Conservation (phyloP, 2,888 invertebrate species). For the Dicycla oo region DNA sequence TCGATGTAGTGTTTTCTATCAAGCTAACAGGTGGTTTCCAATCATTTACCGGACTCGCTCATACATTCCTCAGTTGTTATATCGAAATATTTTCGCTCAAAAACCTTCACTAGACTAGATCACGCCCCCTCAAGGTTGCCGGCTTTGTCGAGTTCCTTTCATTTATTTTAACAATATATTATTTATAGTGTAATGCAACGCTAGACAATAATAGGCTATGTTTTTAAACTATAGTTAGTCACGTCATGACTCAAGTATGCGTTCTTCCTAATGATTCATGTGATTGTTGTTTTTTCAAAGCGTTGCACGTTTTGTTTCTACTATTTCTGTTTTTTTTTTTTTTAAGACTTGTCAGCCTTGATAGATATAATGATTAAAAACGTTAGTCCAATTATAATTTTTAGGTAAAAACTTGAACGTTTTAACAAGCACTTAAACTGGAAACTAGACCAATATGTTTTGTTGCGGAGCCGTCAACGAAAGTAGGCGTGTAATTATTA, state of each 20-base stretch:
- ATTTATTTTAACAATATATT: constrained; percentile 59
- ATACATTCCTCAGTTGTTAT: constrained; percentile 39
- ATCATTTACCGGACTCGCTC: constrained; percentile 15
- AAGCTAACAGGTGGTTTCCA: constrained; percentile 12
- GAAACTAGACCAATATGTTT: constrained; percentile 22
- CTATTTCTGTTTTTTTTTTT: background rate
- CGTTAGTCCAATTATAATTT: constrained; percentile 23
- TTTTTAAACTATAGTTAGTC: constrained; percentile 20
- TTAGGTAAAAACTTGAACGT: constrained; percentile 23
- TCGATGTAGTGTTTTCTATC: background rate
- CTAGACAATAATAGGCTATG: background rate
- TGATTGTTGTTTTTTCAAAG: background rate
- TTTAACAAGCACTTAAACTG: constrained; percentile 34
- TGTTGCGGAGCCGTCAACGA: constrained; percentile 25
- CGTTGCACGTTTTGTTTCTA: background rate
- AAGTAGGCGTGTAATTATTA: constrained; percentile 28
- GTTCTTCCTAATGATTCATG: constrained; percentile 4
- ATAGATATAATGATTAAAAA: background rate
- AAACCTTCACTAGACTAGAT: constrained; percentile 66
- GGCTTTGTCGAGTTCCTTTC: constrained; percentile 66
- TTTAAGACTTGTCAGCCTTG: background rate
- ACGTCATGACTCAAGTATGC: constrained; percentile 21
- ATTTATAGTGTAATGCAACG: constrained; percentile 43
- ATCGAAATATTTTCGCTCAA: constrained; percentile 59
- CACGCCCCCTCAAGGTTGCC: constrained; percentile 65